These are phyloP conservation scores for Gopherus flavomarginatus DNA, from an alignment of 2,113 vertebrate genomes.

Conservation along the genomic window DNA sequence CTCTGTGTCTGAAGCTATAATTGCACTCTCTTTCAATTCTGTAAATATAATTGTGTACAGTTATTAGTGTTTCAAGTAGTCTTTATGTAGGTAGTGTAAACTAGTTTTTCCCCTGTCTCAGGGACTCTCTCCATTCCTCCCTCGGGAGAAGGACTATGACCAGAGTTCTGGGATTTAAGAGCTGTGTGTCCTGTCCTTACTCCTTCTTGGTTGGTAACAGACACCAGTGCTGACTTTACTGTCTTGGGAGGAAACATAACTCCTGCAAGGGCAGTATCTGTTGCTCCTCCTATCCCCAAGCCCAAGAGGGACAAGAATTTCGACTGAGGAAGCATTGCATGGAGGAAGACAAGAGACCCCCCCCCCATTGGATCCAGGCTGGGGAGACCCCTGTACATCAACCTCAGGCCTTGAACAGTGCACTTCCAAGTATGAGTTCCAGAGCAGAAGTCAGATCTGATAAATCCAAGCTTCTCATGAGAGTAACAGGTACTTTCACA, in stretches of 20 bases:
- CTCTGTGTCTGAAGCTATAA: background rate
- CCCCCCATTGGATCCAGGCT: too few relatives aligned
- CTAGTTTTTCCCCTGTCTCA: background rate
- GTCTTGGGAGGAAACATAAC: background rate
- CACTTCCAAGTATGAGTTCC: too few relatives aligned
- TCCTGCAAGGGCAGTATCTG: background rate
- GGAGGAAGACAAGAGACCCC: too few relatives aligned
- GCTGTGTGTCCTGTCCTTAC: background rate
- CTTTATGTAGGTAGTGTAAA: background rate
- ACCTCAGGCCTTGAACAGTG: too few relatives aligned
- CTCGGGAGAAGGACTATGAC: background rate
- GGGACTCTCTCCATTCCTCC: background rate
- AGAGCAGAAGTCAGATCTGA: too few relatives aligned
- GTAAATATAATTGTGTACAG: background rate
- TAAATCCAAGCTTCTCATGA: too few relatives aligned
- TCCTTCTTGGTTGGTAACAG: background rate
- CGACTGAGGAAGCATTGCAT: too few relatives aligned
- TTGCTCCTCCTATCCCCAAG: background rate
- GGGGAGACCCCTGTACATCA: too few relatives aligned
- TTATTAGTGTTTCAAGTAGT: background rate
- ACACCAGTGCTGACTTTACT: background rate
- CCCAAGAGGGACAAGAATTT: too few relatives aligned
- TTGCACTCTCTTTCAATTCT: background rate
- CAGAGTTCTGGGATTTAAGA: background rate
- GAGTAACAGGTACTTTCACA: too few relatives aligned